Evolutionary conservation across 2,113 vertebrate genomes (phyloP).

Genomic region (Chiloscyllium plagiosum): DNA sequence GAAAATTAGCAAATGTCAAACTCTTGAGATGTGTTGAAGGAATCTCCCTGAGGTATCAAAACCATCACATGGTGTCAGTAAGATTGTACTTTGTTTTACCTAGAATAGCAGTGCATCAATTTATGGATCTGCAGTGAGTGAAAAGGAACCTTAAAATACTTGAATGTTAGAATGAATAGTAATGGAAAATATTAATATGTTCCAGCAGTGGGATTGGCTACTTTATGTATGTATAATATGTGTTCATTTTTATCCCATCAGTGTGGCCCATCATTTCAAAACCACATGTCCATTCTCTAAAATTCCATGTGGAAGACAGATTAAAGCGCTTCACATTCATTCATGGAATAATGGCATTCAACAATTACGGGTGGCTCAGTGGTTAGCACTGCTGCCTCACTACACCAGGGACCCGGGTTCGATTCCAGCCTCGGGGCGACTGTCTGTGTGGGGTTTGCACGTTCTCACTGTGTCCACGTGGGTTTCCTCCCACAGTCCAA

Average conservation of each 20-base stretch:
- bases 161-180: neutral
- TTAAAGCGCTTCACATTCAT: neutral
- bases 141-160: neutral
- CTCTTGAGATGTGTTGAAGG: neutral
- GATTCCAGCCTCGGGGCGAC: no score
- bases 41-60: neutral
- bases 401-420: no score
- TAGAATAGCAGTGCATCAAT: neutral
- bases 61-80: neutral
- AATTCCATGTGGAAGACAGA: neutral
- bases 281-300: neutral
- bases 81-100: neutral
- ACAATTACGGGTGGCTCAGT: no score
- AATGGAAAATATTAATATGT: neutral
- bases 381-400: no score
- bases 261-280: neutral
- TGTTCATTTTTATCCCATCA: neutral
- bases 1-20: neutral
- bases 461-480: no score
- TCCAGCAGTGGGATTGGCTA: neutral
- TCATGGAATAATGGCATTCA: no score
- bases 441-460: no score
- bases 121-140: neutral
- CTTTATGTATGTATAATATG: neutral
- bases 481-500: no score